These are phyloP conservation scores for Geothlypis trichas DNA, from an alignment of 2,113 vertebrate genomes.

Conservation along the genomic window DNA sequence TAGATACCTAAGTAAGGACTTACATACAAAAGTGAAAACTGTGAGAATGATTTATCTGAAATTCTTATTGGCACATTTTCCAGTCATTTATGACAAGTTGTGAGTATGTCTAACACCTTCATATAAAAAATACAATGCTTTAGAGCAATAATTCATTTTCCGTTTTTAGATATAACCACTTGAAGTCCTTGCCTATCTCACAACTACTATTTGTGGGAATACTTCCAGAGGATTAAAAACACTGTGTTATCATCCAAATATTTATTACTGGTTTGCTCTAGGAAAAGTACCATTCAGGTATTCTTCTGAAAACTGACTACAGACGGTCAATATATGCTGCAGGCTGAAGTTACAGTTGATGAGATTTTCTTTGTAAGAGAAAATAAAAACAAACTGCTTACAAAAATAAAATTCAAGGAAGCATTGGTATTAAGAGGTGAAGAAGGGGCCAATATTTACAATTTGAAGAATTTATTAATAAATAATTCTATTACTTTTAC, in stretches of 20 bases:
- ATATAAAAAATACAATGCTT: neutral
- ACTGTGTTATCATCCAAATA: neutral
- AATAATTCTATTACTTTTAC: neutral
- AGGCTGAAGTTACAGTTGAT: slow-evolving; percentile 28
- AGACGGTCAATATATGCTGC: slow-evolving; percentile 24
- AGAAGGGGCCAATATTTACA: neutral
- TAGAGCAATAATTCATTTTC: neutral
- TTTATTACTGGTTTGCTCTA: neutral
- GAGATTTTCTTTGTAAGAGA: slow-evolving; percentile 12
- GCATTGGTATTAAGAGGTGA: neutral
- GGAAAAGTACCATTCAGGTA: neutral
- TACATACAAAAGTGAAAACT: neutral
- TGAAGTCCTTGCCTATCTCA: neutral
- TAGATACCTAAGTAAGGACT: neutral
- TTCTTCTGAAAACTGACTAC: slow-evolving; percentile 32
- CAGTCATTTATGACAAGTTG: neutral
- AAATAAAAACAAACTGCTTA: slow-evolving; percentile 30
- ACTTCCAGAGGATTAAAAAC: neutral
- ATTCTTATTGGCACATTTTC: neutral
- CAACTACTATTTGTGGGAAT: neutral
- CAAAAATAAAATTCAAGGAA: slow-evolving; percentile 26
- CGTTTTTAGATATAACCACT: neutral
- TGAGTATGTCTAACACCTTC: neutral
- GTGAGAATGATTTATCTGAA: neutral
- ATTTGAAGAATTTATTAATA: neutral